phyloP scores from a whole-genome alignment of 2,888 invertebrate genomes.

The Orthosia gracilis region DNA sequence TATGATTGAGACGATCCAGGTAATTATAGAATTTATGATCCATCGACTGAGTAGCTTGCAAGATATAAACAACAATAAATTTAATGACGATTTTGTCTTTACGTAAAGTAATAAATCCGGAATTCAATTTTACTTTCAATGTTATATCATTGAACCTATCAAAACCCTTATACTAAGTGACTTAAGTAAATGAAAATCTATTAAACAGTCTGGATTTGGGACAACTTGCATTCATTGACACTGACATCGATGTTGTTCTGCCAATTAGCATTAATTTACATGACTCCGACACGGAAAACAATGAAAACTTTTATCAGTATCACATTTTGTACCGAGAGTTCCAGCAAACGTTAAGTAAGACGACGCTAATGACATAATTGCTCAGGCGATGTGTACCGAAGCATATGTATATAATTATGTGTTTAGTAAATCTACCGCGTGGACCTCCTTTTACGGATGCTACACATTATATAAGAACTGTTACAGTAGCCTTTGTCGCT shows the following conservation, averaged over 20 bases:
- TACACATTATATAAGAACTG: conserved; percentile 54
- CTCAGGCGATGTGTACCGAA: conserved; percentile 58
- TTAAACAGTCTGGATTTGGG: background rate
- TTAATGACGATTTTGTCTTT: conserved; percentile 30
- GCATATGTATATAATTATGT: conserved; percentile 61
- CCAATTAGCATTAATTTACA: conserved; percentile 8
- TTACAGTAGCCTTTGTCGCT: conserved; percentile 31
- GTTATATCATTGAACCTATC: conserved; percentile 3
- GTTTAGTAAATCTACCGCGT: conserved; percentile 66
- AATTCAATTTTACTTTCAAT: conserved; percentile 27
- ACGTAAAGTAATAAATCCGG: conserved; percentile 22
- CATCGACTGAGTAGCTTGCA: conserved; percentile 20
- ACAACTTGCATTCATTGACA: background rate
- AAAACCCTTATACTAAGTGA: background rate
- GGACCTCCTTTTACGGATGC: conserved; percentile 52
- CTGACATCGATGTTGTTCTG: background rate
- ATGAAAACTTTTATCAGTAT: conserved; percentile 28
- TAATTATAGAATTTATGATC: conserved; percentile 17
- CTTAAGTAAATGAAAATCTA: background rate
- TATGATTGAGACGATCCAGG: conserved; percentile 8
- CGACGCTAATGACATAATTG: conserved; percentile 64
- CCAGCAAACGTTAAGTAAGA: conserved; percentile 56
- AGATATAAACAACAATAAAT: conserved; percentile 23
- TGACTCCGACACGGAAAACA: conserved; percentile 27
- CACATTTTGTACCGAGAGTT: conserved; percentile 31